A percentile compares a stretch with the other conserved stretches of the same genome.
These are phyloP conservation scores for Dissostichus mawsoni DNA, from an alignment of 2,113 vertebrate species.

Conservation along the genomic window DNA sequence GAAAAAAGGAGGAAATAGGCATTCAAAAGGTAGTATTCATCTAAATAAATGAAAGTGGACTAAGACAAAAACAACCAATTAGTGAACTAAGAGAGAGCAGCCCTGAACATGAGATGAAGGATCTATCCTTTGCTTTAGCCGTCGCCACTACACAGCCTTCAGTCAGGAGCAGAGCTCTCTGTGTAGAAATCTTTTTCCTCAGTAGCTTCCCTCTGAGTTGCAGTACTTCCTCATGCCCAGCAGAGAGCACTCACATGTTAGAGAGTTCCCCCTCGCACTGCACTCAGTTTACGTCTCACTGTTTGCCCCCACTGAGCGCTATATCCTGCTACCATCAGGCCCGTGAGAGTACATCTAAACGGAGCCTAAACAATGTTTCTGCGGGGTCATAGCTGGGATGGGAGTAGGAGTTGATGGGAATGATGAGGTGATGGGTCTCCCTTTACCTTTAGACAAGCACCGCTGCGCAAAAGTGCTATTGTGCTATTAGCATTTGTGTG, in stretches of 20 bases:
- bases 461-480: constrained; percentile 81
- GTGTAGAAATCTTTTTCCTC: constrained; percentile 45
- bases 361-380: constrained; percentile 83
- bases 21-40: too few relatives aligned
- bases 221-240: constrained; percentile 81
- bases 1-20: too few relatives aligned
- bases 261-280: constrained; percentile 67
- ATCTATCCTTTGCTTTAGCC: constrained; percentile 22
- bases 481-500: constrained; percentile 86
- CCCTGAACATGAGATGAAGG: constrained; percentile 5
- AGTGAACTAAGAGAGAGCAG: too few relatives aligned
- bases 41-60: too few relatives aligned
- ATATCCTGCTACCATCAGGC: constrained; percentile 78
- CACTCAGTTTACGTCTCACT: constrained; percentile 73
- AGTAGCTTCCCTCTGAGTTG: constrained; percentile 39
- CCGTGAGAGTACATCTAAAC: constrained; percentile 80
- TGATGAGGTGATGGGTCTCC: constrained; percentile 85
- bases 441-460: constrained; percentile 85
- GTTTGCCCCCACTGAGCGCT: constrained; percentile 78
- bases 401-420: constrained; percentile 88
- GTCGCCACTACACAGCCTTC: constrained; percentile 49
- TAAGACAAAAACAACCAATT: too few relatives aligned
- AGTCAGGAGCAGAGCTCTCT: constrained; percentile 45
- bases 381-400: constrained; percentile 81
- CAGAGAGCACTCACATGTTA: constrained; percentile 90